phyloP scores from a whole-genome alignment of 2,113 vertebrate genomes.

The Bufo bufo region DNA sequence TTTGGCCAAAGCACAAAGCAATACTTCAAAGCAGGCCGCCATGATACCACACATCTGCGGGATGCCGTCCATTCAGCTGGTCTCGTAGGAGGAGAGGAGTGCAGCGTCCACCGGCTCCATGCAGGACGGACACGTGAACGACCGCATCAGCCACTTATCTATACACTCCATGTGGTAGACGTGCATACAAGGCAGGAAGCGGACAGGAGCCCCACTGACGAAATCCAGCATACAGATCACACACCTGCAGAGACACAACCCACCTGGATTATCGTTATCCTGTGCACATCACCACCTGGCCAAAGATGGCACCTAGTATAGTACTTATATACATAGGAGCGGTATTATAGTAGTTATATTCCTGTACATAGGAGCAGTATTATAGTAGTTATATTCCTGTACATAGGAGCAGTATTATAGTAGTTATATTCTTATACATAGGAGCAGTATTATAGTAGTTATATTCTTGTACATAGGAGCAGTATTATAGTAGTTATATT shows the following conservation, averaged over 20 bases:
- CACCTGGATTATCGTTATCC: no score
- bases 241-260: conserved; percentile 56
- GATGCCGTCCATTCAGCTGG: conserved; percentile 51
- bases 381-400: no score
- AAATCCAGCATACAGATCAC: conserved; percentile 70
- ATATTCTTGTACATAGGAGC: neutral
- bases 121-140: conserved; percentile 66
- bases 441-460: neutral
- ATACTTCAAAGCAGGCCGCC: neutral
- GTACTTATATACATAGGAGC: no score
- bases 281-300: no score
- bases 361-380: no score
- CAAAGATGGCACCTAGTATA: no score
- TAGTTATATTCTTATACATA: neutral
- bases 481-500: conserved; percentile 8
- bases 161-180: conserved; percentile 67
- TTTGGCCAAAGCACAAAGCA: neutral
- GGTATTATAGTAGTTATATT: no score
- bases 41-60: neutral
- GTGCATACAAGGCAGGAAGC: conserved; percentile 67
- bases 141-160: conserved; percentile 67
- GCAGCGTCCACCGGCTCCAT: conserved; percentile 68
- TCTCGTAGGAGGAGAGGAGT: conserved; percentile 65
- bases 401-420: no score
- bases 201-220: conserved; percentile 61